Evolutionary conservation across 2,797 vertebrate species (phyloP), one percentile per base, ranked within the genome.

Genomic region (Alcedo quadribrachys): DNA sequence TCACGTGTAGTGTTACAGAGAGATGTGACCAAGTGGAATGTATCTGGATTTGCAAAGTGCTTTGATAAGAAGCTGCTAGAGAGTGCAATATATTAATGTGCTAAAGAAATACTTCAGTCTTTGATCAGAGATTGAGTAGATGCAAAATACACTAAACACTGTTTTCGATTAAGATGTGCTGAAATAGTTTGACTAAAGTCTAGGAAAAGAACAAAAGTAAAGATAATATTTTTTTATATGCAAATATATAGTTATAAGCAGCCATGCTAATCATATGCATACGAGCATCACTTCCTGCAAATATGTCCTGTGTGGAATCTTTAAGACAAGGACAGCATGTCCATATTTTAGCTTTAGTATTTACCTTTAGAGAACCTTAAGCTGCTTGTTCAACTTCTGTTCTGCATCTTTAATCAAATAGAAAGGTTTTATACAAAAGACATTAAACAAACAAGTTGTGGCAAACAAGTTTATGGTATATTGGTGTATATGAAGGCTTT

Each of bases 1-100:
- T 84, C 83, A 65, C 0, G 1, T 95, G 76, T 81, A 88, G 30
- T 11, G 89, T 90, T 94, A 82, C 46, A 5, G 84, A 70, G 84
- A 57, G 87, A 74, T 71, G 71, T 71, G 90, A 87, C 77, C 83
- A 84, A 86, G 37, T 51, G 54, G 50, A 91, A 82, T 75, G 55
- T 65, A 77, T 93, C 90, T 0, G 0, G 90, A 74, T 93, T 94
- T 89, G 78, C 88, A 85, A 85, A 81, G 77, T 40, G 58, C 68
- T 94, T 88, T 68, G 83, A 87, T 91, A 93, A 88, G 69, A 89
- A 92, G 46, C 30, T 82, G 43, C 54, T 77, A 73, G 2, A 79
- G 48, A 15, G 28, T 63, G 63, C 67, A 84, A 54, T 81, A 46
- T 50, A 84, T 91, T 88, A 74, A 65, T 61, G 46, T 43, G 62